These are phyloP conservation scores for Myoxocephalus aenaeus DNA, from an alignment of 2,797 vertebrate genomes.

Conservation along the genomic window DNA sequence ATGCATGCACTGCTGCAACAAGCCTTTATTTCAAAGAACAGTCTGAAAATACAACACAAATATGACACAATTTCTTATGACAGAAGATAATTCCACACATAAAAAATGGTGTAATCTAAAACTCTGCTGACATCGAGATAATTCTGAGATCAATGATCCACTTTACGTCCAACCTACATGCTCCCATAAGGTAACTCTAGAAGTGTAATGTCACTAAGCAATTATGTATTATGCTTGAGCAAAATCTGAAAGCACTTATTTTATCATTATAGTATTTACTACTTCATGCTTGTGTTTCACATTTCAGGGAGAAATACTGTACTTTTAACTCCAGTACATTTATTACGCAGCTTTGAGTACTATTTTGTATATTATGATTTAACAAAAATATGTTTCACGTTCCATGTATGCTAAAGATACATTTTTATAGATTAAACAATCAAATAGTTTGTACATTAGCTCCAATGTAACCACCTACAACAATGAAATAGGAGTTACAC, in stretches of 20 bases:
- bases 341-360: not conserved
- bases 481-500: not conserved
- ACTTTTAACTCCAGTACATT: not conserved
- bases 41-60: not conserved
- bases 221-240: not conserved
- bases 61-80: not conserved
- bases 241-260: not conserved
- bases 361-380: not conserved
- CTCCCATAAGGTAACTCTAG: not conserved
- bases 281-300: not conserved
- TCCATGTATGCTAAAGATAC: not conserved
- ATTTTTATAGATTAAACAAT: not conserved
- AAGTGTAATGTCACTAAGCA: not conserved
- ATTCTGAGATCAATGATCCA: slow-evolving; percentile 21
- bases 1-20: not conserved
- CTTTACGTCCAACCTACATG: not conserved
- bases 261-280: not conserved
- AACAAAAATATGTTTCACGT: not conserved
- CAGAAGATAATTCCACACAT: not conserved
- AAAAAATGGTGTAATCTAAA: slow-evolving; percentile 9
- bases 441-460: not conserved
- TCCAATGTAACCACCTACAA: not conserved
- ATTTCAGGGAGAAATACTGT: not conserved
- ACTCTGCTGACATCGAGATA: not conserved
- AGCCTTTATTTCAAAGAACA: not conserved